Conservation (phyloP, 1,140 invertebrate species). For the Drosophila virilis region DNA sequence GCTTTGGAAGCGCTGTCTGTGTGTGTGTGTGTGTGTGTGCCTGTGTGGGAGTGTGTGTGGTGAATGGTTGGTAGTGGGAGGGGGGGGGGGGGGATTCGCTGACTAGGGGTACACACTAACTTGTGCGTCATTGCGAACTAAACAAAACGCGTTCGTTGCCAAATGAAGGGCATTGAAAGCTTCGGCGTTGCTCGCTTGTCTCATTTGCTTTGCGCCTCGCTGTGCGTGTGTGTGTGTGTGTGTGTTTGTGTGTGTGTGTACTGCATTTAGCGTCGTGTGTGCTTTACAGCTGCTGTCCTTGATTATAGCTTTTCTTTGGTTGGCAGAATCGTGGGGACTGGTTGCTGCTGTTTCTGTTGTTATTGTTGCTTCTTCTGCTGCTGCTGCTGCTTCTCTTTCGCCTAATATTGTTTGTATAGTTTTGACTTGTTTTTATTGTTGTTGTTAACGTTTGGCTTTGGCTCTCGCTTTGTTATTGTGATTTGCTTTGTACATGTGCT, state of each 20-base stretch:
- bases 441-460: slow-evolving; percentile 42
- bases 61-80: too few relatives aligned
- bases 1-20: not conserved
- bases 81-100: too few relatives aligned
- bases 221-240: slow-evolving; percentile 18
- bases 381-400: slow-evolving; percentile 27
- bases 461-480: slow-evolving; percentile 76
- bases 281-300: slow-evolving; percentile 67
- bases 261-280: slow-evolving; percentile 50
- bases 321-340: slow-evolving; percentile 54
- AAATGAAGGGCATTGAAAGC: slow-evolving; percentile 61
- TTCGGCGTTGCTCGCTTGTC: slow-evolving; percentile 40
- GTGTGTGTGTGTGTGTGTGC: not conserved
- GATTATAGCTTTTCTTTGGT: slow-evolving; percentile 76
- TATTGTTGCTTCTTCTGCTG: slow-evolving; percentile 15
- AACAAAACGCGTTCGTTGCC: slow-evolving; percentile 22
- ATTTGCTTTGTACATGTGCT: slow-evolving; percentile 65
- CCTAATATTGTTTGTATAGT: slow-evolving; percentile 35
- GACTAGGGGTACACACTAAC: not conserved
- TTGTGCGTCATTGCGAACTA: slow-evolving; percentile 48
- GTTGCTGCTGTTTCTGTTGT: slow-evolving; percentile 38
- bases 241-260: slow-evolving; percentile 7
- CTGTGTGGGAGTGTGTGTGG: not conserved
- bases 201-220: slow-evolving; percentile 11
- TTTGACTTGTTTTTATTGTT: slow-evolving; percentile 15